Evolutionary conservation across 2,113 vertebrate species (phyloP).

Genomic region (Arizona elegans): DNA sequence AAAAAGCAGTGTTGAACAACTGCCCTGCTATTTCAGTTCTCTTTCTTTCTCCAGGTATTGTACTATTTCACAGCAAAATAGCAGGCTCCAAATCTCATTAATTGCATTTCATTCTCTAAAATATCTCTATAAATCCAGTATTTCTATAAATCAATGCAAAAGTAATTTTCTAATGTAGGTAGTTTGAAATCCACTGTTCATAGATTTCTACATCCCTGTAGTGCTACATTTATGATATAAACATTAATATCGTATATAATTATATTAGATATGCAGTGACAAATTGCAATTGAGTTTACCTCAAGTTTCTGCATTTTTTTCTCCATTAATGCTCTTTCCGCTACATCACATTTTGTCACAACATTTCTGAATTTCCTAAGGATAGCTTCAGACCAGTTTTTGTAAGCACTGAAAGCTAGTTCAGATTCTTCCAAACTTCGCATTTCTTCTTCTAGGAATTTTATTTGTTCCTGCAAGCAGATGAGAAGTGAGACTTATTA

Average conservation of each 20-base stretch:
- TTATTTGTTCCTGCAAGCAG: constrained; percentile 83
- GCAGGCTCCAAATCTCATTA: background rate
- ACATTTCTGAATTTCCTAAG: constrained; percentile 79
- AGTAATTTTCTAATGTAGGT: background rate
- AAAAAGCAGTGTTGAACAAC: background rate
- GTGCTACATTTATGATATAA: background rate
- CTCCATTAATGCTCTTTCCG: constrained; percentile 82
- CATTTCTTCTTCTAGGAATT: constrained; percentile 89
- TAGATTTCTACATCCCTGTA: background rate
- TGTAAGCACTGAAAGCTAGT: constrained; percentile 78
- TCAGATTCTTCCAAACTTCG: constrained; percentile 85
- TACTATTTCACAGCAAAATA: background rate
- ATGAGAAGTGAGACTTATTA: background rate
- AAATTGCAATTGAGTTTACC: constrained; percentile 69
- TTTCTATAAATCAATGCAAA: background rate
- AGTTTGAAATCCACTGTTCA: background rate
- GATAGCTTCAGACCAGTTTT: constrained; percentile 82
- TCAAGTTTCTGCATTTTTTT: constrained; percentile 87
- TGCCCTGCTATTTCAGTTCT: background rate
- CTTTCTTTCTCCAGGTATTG: background rate
- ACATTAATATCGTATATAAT: background rate
- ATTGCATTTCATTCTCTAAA: background rate
- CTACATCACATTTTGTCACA: constrained; percentile 72
- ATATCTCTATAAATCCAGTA: background rate
- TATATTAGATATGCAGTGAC: constrained; percentile 7